Conservation (phyloP, 2,113 vertebrate genomes). For the Cinclus cinclus region DNA sequence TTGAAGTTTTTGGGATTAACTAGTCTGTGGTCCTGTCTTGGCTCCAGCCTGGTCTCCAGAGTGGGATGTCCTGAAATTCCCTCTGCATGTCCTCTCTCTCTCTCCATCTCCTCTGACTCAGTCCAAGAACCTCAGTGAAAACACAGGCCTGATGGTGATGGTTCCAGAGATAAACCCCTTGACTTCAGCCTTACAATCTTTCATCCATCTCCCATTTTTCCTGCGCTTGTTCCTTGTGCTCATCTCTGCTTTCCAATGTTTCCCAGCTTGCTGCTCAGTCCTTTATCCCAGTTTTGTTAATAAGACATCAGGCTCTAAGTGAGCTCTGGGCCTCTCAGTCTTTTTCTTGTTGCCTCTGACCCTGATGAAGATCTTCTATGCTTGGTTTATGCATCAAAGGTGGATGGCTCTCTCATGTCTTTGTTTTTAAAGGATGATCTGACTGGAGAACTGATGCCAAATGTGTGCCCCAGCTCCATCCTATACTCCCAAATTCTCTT, state of each 20-base stretch:
- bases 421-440: background rate
- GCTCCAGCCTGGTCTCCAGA: background rate
- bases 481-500: background rate
- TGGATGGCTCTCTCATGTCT: background rate
- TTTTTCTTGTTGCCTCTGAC: background rate
- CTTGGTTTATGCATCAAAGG: background rate
- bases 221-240: rapidly evolving
- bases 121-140: background rate
- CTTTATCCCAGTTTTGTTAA: background rate
- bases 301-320: background rate
- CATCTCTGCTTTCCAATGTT: background rate
- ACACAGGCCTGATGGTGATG: rapidly evolving
- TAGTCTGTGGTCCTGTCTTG: background rate
- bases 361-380: background rate
- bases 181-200: background rate
- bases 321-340: background rate
- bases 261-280: background rate
- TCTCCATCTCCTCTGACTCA: background rate
- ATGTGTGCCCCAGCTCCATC: background rate
- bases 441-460: background rate
- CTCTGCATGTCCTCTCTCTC: background rate
- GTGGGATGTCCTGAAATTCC: background rate
- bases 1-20: background rate
- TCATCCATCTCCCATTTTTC: background rate
- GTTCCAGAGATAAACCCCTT: background rate